A percentile compares a stretch with the other conserved stretches of the same genome.
phyloP scores from a whole-genome alignment of 1,140 invertebrate species.

The Chrysomallon squamiferum region DNA sequence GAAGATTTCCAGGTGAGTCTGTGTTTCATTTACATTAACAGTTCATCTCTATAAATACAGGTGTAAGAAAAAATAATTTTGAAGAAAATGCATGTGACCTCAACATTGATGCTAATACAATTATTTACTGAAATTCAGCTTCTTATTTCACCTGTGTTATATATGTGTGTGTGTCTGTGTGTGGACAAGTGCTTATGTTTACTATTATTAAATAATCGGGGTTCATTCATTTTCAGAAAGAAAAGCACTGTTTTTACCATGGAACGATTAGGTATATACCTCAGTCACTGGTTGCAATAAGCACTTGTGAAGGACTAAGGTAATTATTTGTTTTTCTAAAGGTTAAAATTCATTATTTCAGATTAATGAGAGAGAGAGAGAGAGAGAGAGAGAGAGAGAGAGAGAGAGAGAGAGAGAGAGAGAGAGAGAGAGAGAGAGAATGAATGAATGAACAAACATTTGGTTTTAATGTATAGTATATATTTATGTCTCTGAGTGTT shows the following conservation, averaged over 20 bases:
- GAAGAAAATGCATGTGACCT: background rate
- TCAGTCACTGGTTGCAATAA: background rate
- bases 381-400: background rate
- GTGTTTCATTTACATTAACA: too few relatives aligned
- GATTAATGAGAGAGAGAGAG: background rate
- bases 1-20: background rate
- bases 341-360: background rate
- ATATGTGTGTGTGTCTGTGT: background rate
- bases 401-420: background rate
- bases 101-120: background rate
- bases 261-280: background rate
- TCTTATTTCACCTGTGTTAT: background rate
- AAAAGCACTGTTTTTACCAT: slow-evolving; percentile 6
- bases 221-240: background rate
- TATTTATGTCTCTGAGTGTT: background rate
- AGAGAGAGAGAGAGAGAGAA: background rate
- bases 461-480: background rate
- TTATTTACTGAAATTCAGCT: background rate
- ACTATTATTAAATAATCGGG: too few relatives aligned
- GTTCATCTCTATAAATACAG: too few relatives aligned
- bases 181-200: background rate
- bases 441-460: background rate
- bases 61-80: background rate
- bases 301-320: slow-evolving; percentile 5
- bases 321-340: background rate